phyloP scores from a whole-genome alignment of 2,888 invertebrate genomes.

The Cryptocheilus praepositus region DNA sequence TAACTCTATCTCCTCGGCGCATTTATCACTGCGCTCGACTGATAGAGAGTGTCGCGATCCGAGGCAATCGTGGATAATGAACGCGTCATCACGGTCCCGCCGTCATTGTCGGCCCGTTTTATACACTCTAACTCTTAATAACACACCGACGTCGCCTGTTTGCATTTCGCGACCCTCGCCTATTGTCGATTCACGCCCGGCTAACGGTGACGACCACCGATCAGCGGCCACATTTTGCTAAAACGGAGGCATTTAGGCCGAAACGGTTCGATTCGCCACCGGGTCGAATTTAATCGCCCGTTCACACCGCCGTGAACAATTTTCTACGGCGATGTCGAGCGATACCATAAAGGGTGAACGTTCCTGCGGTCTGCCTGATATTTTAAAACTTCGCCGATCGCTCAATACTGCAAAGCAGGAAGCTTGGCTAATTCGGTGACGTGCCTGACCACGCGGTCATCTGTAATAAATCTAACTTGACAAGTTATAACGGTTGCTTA shows the following conservation, averaged over 20 bases:
- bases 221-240: slow-evolving; percentile 3
- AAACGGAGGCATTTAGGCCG: neutral
- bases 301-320: too few species aligned
- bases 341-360: too few species aligned
- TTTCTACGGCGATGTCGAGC: too few species aligned
- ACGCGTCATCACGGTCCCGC: slow-evolving; percentile 44
- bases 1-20: slow-evolving; percentile 54
- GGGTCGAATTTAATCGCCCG: too few species aligned
- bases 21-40: slow-evolving; percentile 57
- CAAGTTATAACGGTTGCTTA: too few species aligned
- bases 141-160: slow-evolving; percentile 33
- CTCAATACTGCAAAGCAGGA: too few species aligned
- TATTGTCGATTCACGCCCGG: slow-evolving; percentile 30
- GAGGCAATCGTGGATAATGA: slow-evolving; percentile 54
- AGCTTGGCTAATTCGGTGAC: too few species aligned
- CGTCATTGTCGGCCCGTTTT: slow-evolving; percentile 49
- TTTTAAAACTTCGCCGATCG: too few species aligned
- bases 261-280: slow-evolving; percentile 2
- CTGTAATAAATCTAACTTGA: too few species aligned
- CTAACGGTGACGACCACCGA: slow-evolving; percentile 31
- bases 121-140: slow-evolving; percentile 48
- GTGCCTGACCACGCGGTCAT: too few species aligned
- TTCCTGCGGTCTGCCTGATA: too few species aligned
- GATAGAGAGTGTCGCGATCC: slow-evolving; percentile 46
- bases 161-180: slow-evolving; percentile 17